Percentiles rank a stretch among this genome's conserved stretches.
Conservation (phyloP, 2,888 invertebrate species). For the Heliconius ismenius region DNA sequence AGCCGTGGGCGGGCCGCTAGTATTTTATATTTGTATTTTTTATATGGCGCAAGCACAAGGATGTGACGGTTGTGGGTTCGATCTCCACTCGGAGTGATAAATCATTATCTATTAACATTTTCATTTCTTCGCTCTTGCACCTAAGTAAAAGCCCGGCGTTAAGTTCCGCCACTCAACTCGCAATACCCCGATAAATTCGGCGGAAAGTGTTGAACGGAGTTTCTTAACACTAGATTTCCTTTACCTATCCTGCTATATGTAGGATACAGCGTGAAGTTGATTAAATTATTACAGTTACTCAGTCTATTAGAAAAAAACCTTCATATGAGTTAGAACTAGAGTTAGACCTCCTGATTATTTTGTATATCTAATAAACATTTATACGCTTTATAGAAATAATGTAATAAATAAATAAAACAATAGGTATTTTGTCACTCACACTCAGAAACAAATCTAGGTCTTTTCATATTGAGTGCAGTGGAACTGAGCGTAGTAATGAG, state of each 20-base stretch:
- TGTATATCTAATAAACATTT: background rate
- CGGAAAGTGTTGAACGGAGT: background rate
- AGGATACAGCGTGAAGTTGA: background rate
- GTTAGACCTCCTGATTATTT: background rate
- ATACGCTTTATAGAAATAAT: background rate
- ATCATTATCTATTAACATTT: background rate
- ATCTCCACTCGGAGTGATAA: background rate
- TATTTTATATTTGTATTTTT: no score
- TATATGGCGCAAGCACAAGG: no score
- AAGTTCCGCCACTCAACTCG: background rate
- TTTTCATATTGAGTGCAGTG: background rate
- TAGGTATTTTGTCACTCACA: background rate
- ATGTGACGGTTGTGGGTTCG: no score
- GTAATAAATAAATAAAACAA: background rate
- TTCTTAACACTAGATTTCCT: background rate
- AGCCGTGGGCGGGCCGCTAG: no score
- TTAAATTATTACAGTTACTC: background rate
- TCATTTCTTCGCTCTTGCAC: background rate
- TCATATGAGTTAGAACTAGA: background rate
- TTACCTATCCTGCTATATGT: no score
- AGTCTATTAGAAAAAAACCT: background rate
- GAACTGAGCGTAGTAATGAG: no score
- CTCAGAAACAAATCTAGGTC: background rate
- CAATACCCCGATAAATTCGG: background rate
- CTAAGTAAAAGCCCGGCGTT: background rate